Percentiles rank a stretch among this genome's conserved stretches.
Evolutionary conservation across 2,113 vertebrate species (phyloP).

Genomic region (Lepus timidus): DNA sequence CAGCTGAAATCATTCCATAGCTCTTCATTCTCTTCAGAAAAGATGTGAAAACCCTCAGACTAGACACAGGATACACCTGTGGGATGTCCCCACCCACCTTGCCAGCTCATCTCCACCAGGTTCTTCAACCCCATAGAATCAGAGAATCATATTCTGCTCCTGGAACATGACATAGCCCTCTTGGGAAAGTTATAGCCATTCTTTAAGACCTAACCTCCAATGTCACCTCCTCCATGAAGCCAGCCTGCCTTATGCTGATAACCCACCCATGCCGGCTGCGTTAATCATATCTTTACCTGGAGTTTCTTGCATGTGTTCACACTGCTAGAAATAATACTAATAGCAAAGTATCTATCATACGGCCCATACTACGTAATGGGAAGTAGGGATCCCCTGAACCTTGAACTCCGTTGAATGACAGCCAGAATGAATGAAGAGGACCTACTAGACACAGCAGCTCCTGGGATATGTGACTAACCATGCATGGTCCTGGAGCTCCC

Average conservation of each 20-base stretch:
- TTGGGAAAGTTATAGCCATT: neutral
- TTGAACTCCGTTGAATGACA: neutral
- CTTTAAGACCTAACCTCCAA: neutral
- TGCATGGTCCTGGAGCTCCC: neutral
- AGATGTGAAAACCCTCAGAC: neutral
- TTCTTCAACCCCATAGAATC: neutral
- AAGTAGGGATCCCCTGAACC: neutral
- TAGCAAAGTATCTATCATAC: neutral
- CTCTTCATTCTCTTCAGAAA: conserved; percentile 14
- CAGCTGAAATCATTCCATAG: neutral
- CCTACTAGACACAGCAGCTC: neutral
- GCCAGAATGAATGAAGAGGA: neutral
- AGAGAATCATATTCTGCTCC: neutral
- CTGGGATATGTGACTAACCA: neutral
- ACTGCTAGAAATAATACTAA: neutral
- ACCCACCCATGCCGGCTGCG: neutral
- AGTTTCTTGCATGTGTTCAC: neutral
- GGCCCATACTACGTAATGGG: neutral
- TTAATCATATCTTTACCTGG: neutral
- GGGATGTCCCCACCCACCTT: neutral
- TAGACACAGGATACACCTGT: neutral
- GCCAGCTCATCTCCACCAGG: neutral
- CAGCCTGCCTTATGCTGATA: neutral
- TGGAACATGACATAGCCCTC: neutral
- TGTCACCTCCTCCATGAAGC: neutral